Conservation (phyloP, 2,888 invertebrate genomes). For the Tetragnatha montana region DNA sequence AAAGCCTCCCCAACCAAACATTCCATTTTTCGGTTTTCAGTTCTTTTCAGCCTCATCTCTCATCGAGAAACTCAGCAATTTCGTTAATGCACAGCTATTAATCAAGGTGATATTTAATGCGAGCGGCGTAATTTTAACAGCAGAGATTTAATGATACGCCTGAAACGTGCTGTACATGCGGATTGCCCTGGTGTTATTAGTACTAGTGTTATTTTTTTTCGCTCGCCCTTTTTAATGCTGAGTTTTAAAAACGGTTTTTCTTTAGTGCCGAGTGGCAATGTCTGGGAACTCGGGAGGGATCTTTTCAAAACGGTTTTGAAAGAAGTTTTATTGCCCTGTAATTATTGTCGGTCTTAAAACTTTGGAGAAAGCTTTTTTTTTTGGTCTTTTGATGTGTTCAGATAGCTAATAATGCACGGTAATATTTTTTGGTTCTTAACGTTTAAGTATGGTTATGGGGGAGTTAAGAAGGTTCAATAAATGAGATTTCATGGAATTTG, state of each 20-base stretch:
- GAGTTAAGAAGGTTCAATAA: too few relatives aligned
- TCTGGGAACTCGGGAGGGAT: conserved; percentile 8
- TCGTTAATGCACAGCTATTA: conserved; percentile 61
- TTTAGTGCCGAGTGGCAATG: neutral
- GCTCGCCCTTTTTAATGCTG: neutral
- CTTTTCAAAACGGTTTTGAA: conserved; percentile 2
- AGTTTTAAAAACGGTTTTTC: conserved; percentile 13
- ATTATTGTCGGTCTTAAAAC: conserved; percentile 36
- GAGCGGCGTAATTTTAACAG: conserved; percentile 49
- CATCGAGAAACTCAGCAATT: conserved; percentile 40
- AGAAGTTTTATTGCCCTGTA: conserved; percentile 20
- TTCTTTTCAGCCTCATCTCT: conserved; percentile 12
- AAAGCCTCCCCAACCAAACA: conserved; percentile 20
- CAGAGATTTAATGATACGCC: conserved; percentile 65
- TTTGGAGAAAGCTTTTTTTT: neutral
- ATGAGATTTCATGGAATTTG: too few relatives aligned
- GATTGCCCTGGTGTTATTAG: conserved; percentile 38
- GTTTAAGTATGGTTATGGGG: too few relatives aligned
- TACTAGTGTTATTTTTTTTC: conserved; percentile 25
- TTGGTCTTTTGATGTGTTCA: neutral
- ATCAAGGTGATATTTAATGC: conserved; percentile 63
- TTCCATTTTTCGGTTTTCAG: conserved; percentile 23
- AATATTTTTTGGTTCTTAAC: neutral
- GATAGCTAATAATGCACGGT: neutral
- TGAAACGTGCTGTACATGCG: conserved; percentile 44